Conservation (phyloP, 2,797 vertebrate species). For the Hippopotamyrus pictus region DNA sequence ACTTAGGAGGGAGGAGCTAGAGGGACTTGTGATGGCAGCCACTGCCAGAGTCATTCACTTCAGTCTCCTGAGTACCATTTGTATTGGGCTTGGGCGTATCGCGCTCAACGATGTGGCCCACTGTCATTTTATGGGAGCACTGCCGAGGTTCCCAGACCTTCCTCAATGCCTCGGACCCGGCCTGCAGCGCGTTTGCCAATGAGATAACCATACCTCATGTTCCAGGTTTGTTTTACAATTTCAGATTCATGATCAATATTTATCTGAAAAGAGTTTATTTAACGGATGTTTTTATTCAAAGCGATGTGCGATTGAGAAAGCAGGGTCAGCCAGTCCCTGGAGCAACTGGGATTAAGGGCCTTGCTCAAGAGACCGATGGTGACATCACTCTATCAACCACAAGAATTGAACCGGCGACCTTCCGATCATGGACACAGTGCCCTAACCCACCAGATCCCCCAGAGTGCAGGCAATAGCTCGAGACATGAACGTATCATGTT, state of each 20-base stretch:
- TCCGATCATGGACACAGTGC: not conserved
- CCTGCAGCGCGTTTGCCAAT: not conserved
- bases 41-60: not conserved
- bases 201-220: not conserved
- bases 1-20: constrained; percentile 3
- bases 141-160: not conserved
- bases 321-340: not conserved
- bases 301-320: not conserved
- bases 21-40: not conserved
- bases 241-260: not conserved
- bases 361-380: not conserved
- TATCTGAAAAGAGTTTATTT: not conserved
- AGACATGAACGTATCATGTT: not conserved
- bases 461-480: not conserved
- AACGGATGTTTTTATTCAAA: not conserved
- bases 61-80: not conserved
- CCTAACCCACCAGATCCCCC: not conserved
- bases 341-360: not conserved
- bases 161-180: not conserved
- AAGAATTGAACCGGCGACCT: not conserved
- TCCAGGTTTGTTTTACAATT: not conserved
- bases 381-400: not conserved
- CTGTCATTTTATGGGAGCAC: not conserved
- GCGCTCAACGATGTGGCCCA: not conserved
- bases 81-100: not conserved